These are phyloP conservation scores for Syncerus caffer DNA, from an alignment of 2,797 vertebrate species.

Conservation along the genomic window DNA sequence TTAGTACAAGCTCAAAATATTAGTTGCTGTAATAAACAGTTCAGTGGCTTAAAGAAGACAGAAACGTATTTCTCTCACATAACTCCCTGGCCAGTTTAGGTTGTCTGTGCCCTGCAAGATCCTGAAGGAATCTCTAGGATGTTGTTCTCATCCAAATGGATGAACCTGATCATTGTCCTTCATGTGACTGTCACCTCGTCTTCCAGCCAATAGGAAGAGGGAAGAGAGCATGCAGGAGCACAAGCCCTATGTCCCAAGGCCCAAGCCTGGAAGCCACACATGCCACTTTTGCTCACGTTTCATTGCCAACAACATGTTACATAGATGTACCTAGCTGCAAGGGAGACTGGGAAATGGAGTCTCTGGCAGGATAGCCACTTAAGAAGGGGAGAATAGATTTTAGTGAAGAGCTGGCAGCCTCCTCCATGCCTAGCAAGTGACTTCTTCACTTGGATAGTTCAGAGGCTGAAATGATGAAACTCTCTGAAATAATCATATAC, in stretches of 20 bases:
- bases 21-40: not conserved
- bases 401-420: not conserved
- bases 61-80: not conserved
- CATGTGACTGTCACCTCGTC: not conserved
- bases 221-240: not conserved
- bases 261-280: not conserved
- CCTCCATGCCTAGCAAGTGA: not conserved
- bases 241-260: not conserved
- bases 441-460: not conserved
- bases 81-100: not conserved
- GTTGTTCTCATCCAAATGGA: not conserved
- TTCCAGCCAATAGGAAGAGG: not conserved
- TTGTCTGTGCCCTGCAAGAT: not conserved
- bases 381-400: not conserved
- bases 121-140: not conserved
- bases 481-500: not conserved
- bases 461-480: not conserved
- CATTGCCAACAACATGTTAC: not conserved
- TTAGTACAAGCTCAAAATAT: not conserved
- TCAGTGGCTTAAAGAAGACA: not conserved
- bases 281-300: not conserved
- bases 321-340: not conserved
- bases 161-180: not conserved
- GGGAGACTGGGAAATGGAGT: not conserved
- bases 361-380: not conserved